phyloP scores from a whole-genome alignment of 1,140 invertebrate genomes.

The Achroia grisella region DNA sequence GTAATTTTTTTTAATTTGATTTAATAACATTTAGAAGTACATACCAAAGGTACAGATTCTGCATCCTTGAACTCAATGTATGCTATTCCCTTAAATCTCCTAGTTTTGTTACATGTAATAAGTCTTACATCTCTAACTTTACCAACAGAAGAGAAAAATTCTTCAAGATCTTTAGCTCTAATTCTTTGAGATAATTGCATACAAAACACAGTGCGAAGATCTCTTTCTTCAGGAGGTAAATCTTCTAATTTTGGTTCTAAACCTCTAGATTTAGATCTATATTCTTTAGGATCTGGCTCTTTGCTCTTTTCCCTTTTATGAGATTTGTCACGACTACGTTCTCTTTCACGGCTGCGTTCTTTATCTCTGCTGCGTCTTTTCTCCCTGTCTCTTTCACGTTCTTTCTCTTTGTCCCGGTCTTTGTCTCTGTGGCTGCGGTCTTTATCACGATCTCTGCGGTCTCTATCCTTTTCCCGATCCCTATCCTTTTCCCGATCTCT shows the following conservation, averaged over 20 bases:
- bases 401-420: constrained; percentile 40
- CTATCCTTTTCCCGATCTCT: constrained; percentile 41
- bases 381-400: constrained; percentile 49
- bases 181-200: constrained; percentile 97
- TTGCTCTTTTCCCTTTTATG: constrained; percentile 35
- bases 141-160: constrained; percentile 99
- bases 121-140: constrained; percentile 98
- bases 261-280: constrained; percentile 61
- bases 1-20: too few relatives aligned
- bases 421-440: constrained; percentile 48
- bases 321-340: constrained; percentile 40
- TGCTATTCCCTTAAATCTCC: constrained; percentile 98
- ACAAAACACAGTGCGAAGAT: constrained; percentile 98
- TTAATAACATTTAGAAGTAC: constrained; percentile 30
- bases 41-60: constrained; percentile 95
- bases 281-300: constrained; percentile 49
- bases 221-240: constrained; percentile 97
- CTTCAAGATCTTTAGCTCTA: constrained; percentile 96
- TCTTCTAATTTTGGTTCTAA: constrained; percentile 76
- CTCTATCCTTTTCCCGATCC: constrained; percentile 53
- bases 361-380: constrained; percentile 52
- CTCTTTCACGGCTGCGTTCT: constrained; percentile 49
- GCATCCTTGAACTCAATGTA: constrained; percentile 99
- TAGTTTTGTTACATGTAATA: constrained; percentile 99
- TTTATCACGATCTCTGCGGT: constrained; percentile 42